Percentiles rank a stretch among this genome's conserved stretches.
phyloP scores from a whole-genome alignment of 2,797 vertebrate species.

The Sitta carolinensis region DNA sequence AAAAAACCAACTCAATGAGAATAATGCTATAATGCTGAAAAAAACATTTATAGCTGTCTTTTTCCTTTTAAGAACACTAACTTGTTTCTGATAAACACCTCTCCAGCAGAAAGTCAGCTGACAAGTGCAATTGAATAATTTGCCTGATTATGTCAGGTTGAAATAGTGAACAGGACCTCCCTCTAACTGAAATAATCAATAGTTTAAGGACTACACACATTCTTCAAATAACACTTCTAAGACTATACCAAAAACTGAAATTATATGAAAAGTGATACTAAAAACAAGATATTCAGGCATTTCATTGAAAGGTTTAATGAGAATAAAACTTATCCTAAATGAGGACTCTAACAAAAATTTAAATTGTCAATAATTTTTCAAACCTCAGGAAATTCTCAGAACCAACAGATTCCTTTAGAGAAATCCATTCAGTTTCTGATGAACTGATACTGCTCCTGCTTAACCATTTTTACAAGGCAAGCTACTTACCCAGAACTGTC shows the following conservation, averaged over 20 bases:
- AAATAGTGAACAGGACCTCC: background rate
- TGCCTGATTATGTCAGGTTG: background rate
- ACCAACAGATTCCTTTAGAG: background rate
- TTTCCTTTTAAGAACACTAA: background rate
- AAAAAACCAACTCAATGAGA: background rate
- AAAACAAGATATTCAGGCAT: background rate
- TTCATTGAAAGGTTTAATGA: background rate
- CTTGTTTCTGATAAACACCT: background rate
- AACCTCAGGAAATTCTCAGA: background rate
- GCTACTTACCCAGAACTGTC: slow-evolving; percentile 85
- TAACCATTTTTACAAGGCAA: background rate
- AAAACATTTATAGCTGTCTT: background rate
- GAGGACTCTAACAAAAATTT: background rate
- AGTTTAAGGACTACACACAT: background rate
- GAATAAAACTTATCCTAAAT: background rate
- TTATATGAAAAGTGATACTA: background rate
- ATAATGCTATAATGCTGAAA: background rate
- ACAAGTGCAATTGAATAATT: background rate
- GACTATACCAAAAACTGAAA: background rate
- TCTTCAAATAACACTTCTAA: background rate
- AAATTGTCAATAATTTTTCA: background rate
- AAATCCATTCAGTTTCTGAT: background rate
- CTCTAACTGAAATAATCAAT: background rate
- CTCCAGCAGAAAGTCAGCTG: background rate
- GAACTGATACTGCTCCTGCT: background rate